phyloP scores from a whole-genome alignment of 2,888 invertebrate genomes.

The Clivina fossor region DNA sequence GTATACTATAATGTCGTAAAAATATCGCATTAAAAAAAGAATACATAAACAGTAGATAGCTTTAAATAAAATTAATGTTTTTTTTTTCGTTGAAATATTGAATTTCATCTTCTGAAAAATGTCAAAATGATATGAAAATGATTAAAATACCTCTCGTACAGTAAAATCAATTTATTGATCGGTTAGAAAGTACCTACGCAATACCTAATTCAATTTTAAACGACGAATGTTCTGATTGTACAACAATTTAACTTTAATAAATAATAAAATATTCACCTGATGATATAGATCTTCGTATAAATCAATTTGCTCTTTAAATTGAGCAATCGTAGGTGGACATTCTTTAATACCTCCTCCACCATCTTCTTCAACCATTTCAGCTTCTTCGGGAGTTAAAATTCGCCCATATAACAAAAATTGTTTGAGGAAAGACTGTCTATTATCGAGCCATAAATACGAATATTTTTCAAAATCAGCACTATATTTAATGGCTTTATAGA shows the following conservation, averaged over 20 bases:
- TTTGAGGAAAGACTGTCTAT: constrained; percentile 71
- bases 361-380: constrained; percentile 58
- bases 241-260: background rate
- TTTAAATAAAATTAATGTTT: too few relatives aligned
- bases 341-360: constrained; percentile 48
- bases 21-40: too few relatives aligned
- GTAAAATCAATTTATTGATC: too few relatives aligned
- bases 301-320: constrained; percentile 82
- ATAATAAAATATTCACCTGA: constrained; percentile 43
- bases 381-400: constrained; percentile 70
- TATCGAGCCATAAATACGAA: constrained; percentile 79
- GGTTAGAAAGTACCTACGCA: background rate
- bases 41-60: too few relatives aligned
- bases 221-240: background rate
- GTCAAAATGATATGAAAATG: too few relatives aligned
- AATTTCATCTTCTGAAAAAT: too few relatives aligned
- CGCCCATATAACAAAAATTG: constrained; percentile 79
- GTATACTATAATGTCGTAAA: too few relatives aligned
- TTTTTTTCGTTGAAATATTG: too few relatives aligned
- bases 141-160: too few relatives aligned
- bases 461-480: constrained; percentile 64
- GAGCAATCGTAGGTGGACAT: constrained; percentile 67
- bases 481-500: constrained; percentile 53
- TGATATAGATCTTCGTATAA: constrained; percentile 77
- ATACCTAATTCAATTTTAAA: too few relatives aligned